These are phyloP conservation scores for Prunella himalayana DNA, from an alignment of 2,113 vertebrate species.

Conservation along the genomic window DNA sequence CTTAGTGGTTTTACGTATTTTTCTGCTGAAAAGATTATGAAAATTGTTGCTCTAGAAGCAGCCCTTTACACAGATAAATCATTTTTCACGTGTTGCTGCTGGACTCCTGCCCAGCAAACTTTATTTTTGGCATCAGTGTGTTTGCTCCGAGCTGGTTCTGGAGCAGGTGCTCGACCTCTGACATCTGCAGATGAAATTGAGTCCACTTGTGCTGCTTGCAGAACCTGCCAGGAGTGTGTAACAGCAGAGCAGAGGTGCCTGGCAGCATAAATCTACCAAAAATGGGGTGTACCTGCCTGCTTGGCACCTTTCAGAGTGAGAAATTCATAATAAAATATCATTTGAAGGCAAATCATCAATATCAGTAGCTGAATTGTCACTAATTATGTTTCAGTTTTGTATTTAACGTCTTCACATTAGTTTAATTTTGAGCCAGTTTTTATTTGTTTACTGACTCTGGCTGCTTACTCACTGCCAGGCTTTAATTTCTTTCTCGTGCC, in stretches of 20 bases:
- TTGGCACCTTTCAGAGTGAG: background rate
- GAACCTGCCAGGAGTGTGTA: background rate
- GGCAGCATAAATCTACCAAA: background rate
- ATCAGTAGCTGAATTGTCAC: background rate
- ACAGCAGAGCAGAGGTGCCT: background rate
- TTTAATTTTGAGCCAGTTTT: background rate
- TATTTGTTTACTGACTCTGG: background rate
- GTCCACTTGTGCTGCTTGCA: background rate
- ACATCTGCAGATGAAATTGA: background rate
- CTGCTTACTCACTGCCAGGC: background rate
- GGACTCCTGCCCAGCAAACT: background rate
- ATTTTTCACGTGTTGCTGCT: background rate
- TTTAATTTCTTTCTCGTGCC: background rate
- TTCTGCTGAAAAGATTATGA: background rate
- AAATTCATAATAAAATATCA: background rate
- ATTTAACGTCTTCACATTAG: background rate
- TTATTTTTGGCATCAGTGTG: background rate
- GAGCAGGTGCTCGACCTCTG: background rate
- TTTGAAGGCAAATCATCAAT: background rate
- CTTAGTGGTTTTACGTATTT: rapidly evolving
- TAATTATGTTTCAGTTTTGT: background rate
- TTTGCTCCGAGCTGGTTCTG: background rate
- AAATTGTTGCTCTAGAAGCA: background rate
- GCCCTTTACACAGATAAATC: background rate
- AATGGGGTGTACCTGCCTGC: rapidly evolving